These are phyloP conservation scores for Corvus moneduloides DNA, from an alignment of 2,113 vertebrate genomes.

Conservation along the genomic window DNA sequence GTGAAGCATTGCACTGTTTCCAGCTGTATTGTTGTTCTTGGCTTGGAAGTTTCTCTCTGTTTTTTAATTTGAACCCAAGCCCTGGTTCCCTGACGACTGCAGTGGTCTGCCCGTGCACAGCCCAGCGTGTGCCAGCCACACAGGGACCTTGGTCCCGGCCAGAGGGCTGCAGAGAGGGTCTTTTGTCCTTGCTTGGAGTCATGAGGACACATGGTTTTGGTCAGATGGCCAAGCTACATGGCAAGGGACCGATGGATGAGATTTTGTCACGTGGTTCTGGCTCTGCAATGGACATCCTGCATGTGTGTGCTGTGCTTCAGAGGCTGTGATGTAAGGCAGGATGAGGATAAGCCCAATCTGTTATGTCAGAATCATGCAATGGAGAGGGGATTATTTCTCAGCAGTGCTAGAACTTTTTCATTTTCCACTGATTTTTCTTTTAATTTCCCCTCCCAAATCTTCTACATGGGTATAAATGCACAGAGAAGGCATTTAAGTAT, in stretches of 20 bases:
- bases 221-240: not conserved
- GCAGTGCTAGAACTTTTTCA: not conserved
- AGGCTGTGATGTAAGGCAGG: not conserved
- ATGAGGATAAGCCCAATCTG: not conserved
- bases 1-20: not conserved
- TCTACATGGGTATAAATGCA: not conserved
- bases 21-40: slow-evolving; percentile 37
- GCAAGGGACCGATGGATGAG: not conserved
- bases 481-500: not conserved
- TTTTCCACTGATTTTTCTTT: not conserved
- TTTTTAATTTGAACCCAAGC: not conserved
- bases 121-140: not conserved
- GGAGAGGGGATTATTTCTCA: not conserved
- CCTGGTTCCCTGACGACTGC: not conserved
- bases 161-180: not conserved
- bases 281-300: not conserved
- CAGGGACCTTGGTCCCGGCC: not conserved
- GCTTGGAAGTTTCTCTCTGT: not conserved
- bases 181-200: not conserved
- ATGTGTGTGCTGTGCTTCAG: accelerated
- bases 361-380: accelerated
- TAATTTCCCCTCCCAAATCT: not conserved
- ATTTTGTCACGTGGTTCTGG: accelerated
- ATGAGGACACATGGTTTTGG: accelerated
- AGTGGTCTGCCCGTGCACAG: not conserved